Evolutionary conservation across 1,140 invertebrate genomes (phyloP).

Genomic region (Macrotrachela quadricornifera): DNA sequence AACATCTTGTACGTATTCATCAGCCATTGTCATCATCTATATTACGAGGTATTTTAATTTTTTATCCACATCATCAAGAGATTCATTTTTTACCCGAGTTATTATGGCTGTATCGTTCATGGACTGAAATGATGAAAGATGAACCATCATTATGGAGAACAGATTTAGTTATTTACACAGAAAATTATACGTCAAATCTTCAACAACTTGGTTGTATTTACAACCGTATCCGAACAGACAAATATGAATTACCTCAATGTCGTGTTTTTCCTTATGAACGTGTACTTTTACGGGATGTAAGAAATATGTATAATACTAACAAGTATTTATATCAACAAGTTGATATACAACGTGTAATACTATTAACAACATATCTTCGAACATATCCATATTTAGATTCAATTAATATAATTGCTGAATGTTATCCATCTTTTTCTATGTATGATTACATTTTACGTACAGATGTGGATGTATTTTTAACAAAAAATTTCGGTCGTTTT

Average conservation of each 20-base stretch:
- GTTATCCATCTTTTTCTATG: neutral
- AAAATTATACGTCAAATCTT: neutral
- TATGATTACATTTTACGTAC: slow-evolving; percentile 1
- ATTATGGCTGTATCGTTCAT: slow-evolving; percentile 5
- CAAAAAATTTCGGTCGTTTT: neutral
- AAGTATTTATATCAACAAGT: no score
- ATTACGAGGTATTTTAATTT: no score
- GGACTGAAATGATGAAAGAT: slow-evolving; percentile 5
- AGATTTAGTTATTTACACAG: slow-evolving; percentile 6
- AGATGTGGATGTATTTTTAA: slow-evolving; percentile 7
- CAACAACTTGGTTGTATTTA: neutral
- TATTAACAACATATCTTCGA: neutral
- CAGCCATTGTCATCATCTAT: no score
- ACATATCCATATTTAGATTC: slow-evolving; percentile 6
- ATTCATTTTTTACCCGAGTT: neutral
- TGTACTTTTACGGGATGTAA: no score
- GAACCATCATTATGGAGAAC: slow-evolving; percentile 1
- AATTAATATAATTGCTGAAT: slow-evolving; percentile 4
- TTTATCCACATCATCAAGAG: no score
- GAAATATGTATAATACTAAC: no score
- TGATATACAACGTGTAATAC: no score
- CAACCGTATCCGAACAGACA: no score
- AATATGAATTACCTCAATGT: no score
- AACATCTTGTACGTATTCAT: no score
- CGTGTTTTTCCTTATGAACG: no score